Base-by-base conservation (phyloP, 1,140 invertebrate genomes). In the Geopemphigus sp. region DNA sequence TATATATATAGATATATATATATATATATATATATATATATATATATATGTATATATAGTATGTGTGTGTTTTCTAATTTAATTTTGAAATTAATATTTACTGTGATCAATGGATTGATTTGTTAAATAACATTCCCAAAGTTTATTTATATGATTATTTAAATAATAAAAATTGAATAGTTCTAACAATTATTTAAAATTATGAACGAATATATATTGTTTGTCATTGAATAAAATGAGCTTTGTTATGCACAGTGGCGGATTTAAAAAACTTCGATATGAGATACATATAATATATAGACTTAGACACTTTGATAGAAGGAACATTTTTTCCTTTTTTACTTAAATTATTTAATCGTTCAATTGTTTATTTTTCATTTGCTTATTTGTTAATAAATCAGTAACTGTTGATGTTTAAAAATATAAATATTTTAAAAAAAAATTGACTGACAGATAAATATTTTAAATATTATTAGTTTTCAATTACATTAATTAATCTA, bases 121-220 rank as follows among this genome's bases (percentile, higher is more conserved):
- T 72, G 68, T 72, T 72, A 10, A 29, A 54, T n/a, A 54, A 72
- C 68, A 72, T 72, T 72, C 68, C 68, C 26, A 72, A 72, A 54
- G 10, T 72, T 72, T 54, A 72, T 70, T 70, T 70, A 53, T 12
- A 53, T 53, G 8, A 19, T 70, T 29, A 53, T 54, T 50, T 68
- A 72, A 29, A 24, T 24, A 54, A 45, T 54, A 72, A 72, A 1
- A 29, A 26, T 26, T 53, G 11, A 53, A 70, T 72, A 17, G 22
- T 50, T 68, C 14, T 61, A 50, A 68, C 1, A 17, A n/a, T 26
- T 68, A 17, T 22, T 8, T 1, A 22, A 45, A 47, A 45, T 45
- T 63, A 22, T 66, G 32, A 11, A 39, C 39, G 8, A 64, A 39
- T 39, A 64, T 39, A 24, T 64, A 39, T 29, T 39, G 8, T 50